Base-by-base conservation (phyloP, 2,888 invertebrate genomes). In the Vandiemenella viatica region DNA sequence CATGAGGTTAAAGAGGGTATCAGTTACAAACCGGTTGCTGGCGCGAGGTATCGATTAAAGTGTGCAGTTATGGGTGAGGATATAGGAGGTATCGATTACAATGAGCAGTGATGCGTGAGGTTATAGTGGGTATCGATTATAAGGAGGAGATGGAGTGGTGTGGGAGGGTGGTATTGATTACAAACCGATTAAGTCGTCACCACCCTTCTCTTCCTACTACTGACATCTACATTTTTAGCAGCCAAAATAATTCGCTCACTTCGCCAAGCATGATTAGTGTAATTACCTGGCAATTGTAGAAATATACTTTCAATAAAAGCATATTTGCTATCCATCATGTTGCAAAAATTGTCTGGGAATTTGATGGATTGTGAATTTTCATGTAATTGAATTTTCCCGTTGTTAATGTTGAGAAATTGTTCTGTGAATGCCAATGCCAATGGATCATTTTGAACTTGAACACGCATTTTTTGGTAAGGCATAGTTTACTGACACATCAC, bases 221-320 rank as follows among this genome's bases (percentile, higher is more conserved):
- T 40, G 37, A 60, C 61, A 51, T 59, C 59, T 8, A 56, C 53
- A 54, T 62, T 63, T 57, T 60, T 61, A 48, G 62, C 57, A 32
- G 59, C 59, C 41, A 62, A 59, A 56, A 64, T 62, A 7, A 59
- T 59, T 50, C 60, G 46, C 56, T 61, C 57, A 48, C 50, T 37
- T 10, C 63, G 56, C 60, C 59, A 61, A 45, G 50, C 50, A 58
- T 58, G 55, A 57, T 61, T 57, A 41, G 48, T 45, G 50, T 59
- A 59, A 22, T 61, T 45, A 46, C 45, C 55, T 45, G 49, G 55
- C 54, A 56, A 44, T 56, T 61, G 55, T 41, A 56, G 55, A 50
- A 59, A 58, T 49, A 58, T 56, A 13, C 48, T 22, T 20, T 58
- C 53, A 57, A 60, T 55, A 32, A 58, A 41, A 18, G 55, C 55